These are phyloP conservation scores for Sitophilus oryzae DNA, from an alignment of 1,140 invertebrate species.

Conservation along the genomic window DNA sequence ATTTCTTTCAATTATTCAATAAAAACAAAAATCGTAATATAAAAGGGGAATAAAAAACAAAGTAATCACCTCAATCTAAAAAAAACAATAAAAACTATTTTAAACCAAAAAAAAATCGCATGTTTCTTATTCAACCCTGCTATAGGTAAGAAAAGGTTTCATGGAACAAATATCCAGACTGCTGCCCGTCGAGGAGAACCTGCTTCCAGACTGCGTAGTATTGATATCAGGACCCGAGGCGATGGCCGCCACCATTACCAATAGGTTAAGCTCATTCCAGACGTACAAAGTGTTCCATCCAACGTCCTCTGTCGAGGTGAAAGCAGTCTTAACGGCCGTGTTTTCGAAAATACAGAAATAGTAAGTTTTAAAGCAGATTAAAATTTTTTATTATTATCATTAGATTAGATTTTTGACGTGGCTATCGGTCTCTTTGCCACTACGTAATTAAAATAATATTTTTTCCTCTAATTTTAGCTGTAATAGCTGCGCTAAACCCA, in stretches of 20 bases:
- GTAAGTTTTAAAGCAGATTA: conserved; percentile 55
- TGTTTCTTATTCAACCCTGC: conserved; percentile 12
- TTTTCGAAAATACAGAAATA: conserved; percentile 87
- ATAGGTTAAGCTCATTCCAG: conserved; percentile 55
- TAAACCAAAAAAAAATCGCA: too few relatives aligned
- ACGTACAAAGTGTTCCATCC: conserved; percentile 65
- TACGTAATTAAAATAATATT: not conserved
- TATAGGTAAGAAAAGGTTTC: conserved; percentile 76
- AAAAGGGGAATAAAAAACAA: too few relatives aligned
- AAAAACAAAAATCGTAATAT: too few relatives aligned
- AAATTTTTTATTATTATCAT: not conserved
- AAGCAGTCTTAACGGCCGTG: conserved; percentile 73
- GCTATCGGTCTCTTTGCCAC: too few relatives aligned
- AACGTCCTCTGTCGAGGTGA: conserved; percentile 70
- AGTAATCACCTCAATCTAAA: too few relatives aligned
- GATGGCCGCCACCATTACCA: conserved; percentile 61
- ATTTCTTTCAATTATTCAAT: too few relatives aligned
- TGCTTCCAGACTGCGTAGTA: conserved; percentile 67
- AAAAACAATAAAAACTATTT: too few relatives aligned
- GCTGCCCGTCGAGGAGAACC: conserved; percentile 66
- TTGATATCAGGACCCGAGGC: conserved; percentile 68
- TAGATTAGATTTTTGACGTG: not conserved
- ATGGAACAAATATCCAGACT: conserved; percentile 74
- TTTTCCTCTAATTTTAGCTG: conserved; percentile 53
- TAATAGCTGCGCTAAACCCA: conserved; percentile 81